These are phyloP conservation scores for Fragum whitleyi DNA, from an alignment of 2,888 invertebrate species.

Conservation along the genomic window DNA sequence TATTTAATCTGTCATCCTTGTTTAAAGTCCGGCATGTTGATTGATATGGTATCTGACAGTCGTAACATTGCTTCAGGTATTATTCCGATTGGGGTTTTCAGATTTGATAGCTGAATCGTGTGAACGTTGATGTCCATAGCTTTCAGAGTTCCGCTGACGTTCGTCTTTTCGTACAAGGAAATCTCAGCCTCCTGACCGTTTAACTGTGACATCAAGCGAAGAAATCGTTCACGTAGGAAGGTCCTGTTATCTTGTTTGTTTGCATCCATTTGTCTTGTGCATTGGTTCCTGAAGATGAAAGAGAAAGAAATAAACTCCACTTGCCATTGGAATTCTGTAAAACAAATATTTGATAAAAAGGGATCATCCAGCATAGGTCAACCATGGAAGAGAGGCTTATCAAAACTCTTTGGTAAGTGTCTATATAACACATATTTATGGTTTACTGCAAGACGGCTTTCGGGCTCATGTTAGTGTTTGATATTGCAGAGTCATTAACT, in stretches of 20 bases:
- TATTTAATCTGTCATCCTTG: background rate
- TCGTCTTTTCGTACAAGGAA: constrained; percentile 76
- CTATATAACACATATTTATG: no score
- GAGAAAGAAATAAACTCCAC: background rate
- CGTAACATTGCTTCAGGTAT: constrained; percentile 79
- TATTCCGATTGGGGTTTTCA: constrained; percentile 81
- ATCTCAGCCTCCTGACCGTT: constrained; percentile 71
- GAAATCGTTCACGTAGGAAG: constrained; percentile 80
- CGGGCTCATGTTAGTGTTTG: no score
- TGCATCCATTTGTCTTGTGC: constrained; percentile 26
- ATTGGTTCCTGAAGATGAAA: constrained; percentile 14
- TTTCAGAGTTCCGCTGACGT: constrained; percentile 74
- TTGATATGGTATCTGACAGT: constrained; percentile 68
- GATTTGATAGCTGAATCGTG: constrained; percentile 72
- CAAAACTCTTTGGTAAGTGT: no score
- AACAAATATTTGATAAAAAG: background rate
- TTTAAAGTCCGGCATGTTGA: constrained; percentile 50
- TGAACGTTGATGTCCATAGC: constrained; percentile 76
- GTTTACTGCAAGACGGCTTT: no score
- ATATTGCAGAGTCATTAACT: no score
- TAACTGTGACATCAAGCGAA: constrained; percentile 77
- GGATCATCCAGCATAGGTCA: background rate
- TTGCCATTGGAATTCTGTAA: background rate
- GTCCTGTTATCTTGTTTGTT: constrained; percentile 76
- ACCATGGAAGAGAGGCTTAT: no score